phyloP scores from a whole-genome alignment of 1,140 invertebrate species.

The Drosophila tropicalis region DNA sequence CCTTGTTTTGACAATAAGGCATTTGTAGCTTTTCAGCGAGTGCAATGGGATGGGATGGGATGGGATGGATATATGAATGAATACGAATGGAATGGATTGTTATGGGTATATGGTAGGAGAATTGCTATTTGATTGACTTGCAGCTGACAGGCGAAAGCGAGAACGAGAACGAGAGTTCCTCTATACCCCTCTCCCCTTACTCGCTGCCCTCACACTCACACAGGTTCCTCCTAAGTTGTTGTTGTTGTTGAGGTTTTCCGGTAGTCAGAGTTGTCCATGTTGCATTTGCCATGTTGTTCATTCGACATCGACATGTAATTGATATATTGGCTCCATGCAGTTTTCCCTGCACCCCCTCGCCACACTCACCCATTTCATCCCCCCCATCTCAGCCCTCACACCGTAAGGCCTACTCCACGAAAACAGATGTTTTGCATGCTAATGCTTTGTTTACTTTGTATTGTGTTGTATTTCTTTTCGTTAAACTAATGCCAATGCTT shows the following conservation, averaged over 20 bases:
- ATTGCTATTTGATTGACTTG: conserved; percentile 67
- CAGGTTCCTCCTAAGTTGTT: conserved; percentile 28
- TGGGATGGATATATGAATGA: conserved; percentile 2
- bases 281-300: conserved; percentile 69
- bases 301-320: conserved; percentile 72
- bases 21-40: conserved; percentile 80
- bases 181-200: not conserved
- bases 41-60: not conserved
- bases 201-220: not conserved
- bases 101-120: conserved; percentile 8
- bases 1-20: conserved; percentile 81
- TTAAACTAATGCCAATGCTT: conserved; percentile 73
- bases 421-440: conserved; percentile 69
- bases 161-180: conserved; percentile 21
- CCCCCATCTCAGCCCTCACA: not conserved
- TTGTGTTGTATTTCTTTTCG: conserved; percentile 41
- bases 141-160: conserved; percentile 55
- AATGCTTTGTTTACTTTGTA: conserved; percentile 69
- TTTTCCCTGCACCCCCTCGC: conserved; percentile 31
- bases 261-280: conserved; percentile 49
- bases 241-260: conserved; percentile 61
- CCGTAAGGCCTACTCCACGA: conserved; percentile 1
- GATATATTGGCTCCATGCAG: conserved; percentile 72
- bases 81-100: conserved; percentile 10
- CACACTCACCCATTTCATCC: not conserved